A percentile compares a stretch with the other conserved stretches of the same genome.
These are phyloP conservation scores for Biston betularia DNA, from an alignment of 2,888 invertebrate genomes.

Conservation along the genomic window DNA sequence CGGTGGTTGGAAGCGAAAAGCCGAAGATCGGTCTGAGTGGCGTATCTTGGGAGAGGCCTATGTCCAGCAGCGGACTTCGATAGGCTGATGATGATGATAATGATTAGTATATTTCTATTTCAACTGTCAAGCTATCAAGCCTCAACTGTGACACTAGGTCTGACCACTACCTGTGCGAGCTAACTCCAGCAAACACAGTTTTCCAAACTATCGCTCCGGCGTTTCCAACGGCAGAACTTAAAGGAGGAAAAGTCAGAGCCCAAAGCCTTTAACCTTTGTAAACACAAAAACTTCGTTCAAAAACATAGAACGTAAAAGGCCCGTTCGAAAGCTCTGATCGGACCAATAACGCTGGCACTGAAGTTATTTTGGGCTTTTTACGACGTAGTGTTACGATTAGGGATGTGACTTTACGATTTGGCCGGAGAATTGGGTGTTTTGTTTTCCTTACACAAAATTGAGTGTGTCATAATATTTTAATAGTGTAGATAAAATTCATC, in stretches of 20 bases:
- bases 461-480: neutral
- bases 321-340: slow-evolving; percentile 43
- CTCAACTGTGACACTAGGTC: no score
- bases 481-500: neutral
- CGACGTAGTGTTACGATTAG: slow-evolving; percentile 44
- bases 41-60: no score
- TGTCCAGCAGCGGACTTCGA: no score
- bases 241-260: neutral
- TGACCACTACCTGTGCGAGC: no score
- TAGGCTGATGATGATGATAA: no score
- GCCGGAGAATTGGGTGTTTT: slow-evolving; percentile 9
- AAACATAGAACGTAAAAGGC: slow-evolving; percentile 24
- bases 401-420: slow-evolving; percentile 4
- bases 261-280: neutral
- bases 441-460: slow-evolving; percentile 5
- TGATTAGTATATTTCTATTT: no score
- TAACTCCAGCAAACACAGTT: neutral
- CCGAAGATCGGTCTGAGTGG: no score
- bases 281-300: slow-evolving; percentile 21
- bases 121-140: no score
- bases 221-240: slow-evolving; percentile 4
- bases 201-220: neutral
- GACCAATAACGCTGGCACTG: slow-evolving; percentile 41
- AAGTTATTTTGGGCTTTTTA: slow-evolving; percentile 45
- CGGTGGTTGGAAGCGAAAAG: no score